Evolutionary conservation across 2,113 vertebrate species (phyloP), one percentile per base, ranked within the genome.

Genomic region (Lampris incognitus): DNA sequence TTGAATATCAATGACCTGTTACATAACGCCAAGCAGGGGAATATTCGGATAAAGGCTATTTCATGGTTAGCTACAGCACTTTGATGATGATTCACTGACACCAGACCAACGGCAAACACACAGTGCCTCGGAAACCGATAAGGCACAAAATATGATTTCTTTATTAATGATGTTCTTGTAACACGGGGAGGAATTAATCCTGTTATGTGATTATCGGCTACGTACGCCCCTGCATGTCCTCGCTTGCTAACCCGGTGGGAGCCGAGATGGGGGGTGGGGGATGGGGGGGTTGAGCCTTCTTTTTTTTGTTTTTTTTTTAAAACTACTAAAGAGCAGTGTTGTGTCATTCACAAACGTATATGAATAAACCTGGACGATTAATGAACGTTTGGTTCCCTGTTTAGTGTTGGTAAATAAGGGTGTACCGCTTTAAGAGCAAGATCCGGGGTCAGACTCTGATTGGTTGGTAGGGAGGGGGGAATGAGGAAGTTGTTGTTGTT

Each of bases 201-300:
- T 57, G 52, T 75, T 49, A 83, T 61, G 68, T 44, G 57, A 46
- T 79, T 82, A 86, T 87, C 76, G 84, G 79, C 68, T 72, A 57
- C 63, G 42, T 57, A 65, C 66, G 78, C 62, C 50, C 59, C 57
- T 56, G 55, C 60, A 59, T 69, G 72, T 86, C 74, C 62, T 81
- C 62, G 54, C 56, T 77, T 63, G 75, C 61, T 76, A 70, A 81
- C 73, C 72, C 64, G 67, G 56, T 66, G 65, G 37, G 39, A 60
- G 76, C 44, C 11, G 5, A 24, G n/a, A 69, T 56, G 64, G 69
- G 36, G 44, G 3, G n/a, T 11, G 51, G 24, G 44, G 69, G 63
- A 77, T 56, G n/a, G 51, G 51, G 24, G 44, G 69, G 63, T 78
- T 56, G 72, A 44, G 62, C 78, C 62, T 76, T 71, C 60, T 24